Evolutionary conservation across 2,888 invertebrate species (phyloP).

Genomic region (Clostera curtula): DNA sequence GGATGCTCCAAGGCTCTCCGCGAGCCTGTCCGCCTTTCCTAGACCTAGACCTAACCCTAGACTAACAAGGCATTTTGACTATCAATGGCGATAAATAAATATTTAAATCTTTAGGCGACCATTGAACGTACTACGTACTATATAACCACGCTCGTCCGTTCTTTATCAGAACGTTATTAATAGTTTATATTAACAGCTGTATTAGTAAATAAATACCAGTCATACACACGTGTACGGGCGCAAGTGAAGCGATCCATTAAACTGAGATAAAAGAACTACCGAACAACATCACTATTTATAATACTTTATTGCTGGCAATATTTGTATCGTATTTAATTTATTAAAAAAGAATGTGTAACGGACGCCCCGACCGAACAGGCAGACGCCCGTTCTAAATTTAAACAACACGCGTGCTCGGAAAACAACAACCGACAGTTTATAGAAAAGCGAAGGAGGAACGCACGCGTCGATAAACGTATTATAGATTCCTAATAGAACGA

Average conservation of each 20-base stretch:
- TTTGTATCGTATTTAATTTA: slow-evolving; percentile 57
- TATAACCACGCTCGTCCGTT: no score
- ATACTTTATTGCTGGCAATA: slow-evolving; percentile 59
- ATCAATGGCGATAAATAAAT: no score
- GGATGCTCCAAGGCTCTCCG: no score
- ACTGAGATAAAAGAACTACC: slow-evolving; percentile 41
- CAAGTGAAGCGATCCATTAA: slow-evolving; percentile 38
- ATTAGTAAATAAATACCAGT: slow-evolving; percentile 22
- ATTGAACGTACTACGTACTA: no score
- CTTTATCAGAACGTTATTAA: slow-evolving; percentile 7
- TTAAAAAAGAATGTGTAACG: slow-evolving; percentile 45
- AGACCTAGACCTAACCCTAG: no score
- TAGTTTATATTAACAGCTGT: slow-evolving; percentile 15
- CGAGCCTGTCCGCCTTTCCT: no score
- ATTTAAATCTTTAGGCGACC: no score
- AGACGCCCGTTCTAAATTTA: slow-evolving; percentile 62
- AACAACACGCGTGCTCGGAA: slow-evolving; percentile 50
- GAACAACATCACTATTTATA: slow-evolving; percentile 36
- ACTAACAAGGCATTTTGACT: no score
- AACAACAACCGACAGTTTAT: slow-evolving; percentile 60
- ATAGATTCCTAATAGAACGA: no score
- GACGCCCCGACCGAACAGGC: slow-evolving; percentile 40
- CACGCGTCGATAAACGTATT: slow-evolving; percentile 46
- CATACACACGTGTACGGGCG: slow-evolving; percentile 17
- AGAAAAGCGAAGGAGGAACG: slow-evolving; percentile 44